Percentiles rank a stretch among this genome's conserved stretches.
Conservation (phyloP, 2,113 vertebrate genomes). For the Crocuta crocuta region DNA sequence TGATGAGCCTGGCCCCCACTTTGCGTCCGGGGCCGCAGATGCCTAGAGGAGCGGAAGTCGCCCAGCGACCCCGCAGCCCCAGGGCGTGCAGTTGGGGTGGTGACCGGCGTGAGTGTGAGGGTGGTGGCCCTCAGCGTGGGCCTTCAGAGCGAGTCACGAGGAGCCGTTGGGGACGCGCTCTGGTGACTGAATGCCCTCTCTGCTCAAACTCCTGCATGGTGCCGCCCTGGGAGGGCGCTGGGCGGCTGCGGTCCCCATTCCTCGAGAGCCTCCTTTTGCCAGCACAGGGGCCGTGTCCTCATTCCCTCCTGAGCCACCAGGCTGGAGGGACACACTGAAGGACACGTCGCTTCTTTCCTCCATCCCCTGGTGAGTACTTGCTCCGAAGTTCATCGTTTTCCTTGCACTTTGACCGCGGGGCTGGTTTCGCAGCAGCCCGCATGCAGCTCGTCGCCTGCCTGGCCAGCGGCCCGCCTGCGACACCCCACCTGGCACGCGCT, state of each 20-base stretch:
- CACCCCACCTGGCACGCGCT: background rate
- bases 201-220: fast-evolving
- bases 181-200: background rate
- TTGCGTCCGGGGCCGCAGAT: background rate
- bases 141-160: background rate
- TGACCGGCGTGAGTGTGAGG: background rate
- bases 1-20: background rate
- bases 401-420: background rate
- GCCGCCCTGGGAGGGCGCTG: background rate
- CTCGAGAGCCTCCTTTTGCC: background rate
- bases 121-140: background rate
- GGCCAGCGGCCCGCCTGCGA: background rate
- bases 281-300: background rate
- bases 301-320: background rate
- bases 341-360: fast-evolving
- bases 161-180: fast-evolving
- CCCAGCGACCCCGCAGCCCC: fast-evolving
- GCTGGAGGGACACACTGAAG: background rate
- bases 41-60: background rate
- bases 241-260: background rate
- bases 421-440: no score
- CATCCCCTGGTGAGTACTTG: fast-evolving
- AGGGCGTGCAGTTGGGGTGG: fast-evolving
- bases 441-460: fast-evolving
- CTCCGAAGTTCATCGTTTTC: background rate